These are phyloP conservation scores for Amblyraja radiata DNA, from an alignment of 2,797 vertebrate species.

Conservation along the genomic window DNA sequence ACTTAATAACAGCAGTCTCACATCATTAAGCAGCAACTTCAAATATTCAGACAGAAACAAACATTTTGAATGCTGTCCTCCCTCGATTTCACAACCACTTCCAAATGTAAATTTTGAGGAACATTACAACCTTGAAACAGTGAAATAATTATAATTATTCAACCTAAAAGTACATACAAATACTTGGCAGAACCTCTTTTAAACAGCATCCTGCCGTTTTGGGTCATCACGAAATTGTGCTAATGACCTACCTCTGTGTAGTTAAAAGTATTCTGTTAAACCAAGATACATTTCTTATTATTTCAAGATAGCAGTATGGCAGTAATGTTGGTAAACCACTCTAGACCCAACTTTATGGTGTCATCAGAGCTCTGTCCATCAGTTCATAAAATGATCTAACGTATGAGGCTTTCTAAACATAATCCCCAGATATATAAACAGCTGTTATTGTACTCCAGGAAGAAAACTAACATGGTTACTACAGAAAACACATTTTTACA, in stretches of 20 bases:
- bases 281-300: too few species aligned
- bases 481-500: neutral
- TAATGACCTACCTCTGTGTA: neutral
- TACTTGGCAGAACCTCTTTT: neutral
- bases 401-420: neutral
- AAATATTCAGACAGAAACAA: neutral
- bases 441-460: neutral
- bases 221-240: neutral
- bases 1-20: neutral
- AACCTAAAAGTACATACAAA: too few species aligned
- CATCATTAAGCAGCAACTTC: neutral
- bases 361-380: neutral
- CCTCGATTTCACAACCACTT: neutral
- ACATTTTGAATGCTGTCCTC: neutral
- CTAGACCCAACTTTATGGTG: neutral
- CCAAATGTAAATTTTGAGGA: neutral
- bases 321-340: neutral
- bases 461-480: neutral
- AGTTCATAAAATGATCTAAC: neutral
- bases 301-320: neutral
- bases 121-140: neutral
- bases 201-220: neutral
- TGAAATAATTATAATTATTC: neutral
- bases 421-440: neutral
- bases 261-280: too few species aligned